Evolutionary conservation across 2,888 invertebrate genomes (phyloP), one percentile per base, ranked within the genome.

Genomic region (Coelogynopora nodosa): DNA sequence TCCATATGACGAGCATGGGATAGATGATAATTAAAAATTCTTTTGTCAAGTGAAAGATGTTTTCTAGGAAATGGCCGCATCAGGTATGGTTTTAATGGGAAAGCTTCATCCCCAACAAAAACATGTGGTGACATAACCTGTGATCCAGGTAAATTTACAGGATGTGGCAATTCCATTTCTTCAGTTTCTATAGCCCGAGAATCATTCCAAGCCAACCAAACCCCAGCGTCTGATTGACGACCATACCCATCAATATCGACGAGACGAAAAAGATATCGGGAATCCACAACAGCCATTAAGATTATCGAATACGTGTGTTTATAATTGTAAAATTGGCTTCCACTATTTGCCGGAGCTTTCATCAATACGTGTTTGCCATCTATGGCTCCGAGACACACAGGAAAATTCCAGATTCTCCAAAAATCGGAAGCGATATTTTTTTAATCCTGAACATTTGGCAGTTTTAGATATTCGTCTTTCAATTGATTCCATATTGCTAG

Each of bases 371-470:
- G 80, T n/a, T 80, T 80, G n/a, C 80, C 80, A n/a, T 23, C 80
- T 10, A 80, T n/a, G n/a, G 80, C 80, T 10, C 80, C 80, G 10
- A 80, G n/a, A 27, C 80, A 80, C 5, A 10, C n/a, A 26, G 80
- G 80, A 27, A 80, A 80, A 80, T 80, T 80, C 80, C 80, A 80
- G 10, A 80, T 80, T n/a, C n/a, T n/a, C 80, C 80, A 80, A 27
- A 80, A 80, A 27, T 80, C 80, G 26, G 13, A 18, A 67, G 13
- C 13, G n/a, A 67, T n/a, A 10, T 67, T n/a, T 67, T 67, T n/a
- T 18, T 18, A 67, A 67, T 67, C 67, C 67, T 10, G n/a, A 18
- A 18, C n/a, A 10, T 10, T 67, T 67, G 67, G 67, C n/a, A 67
- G 13, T 18, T 10, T 10, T 67, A 67, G 67, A n/a, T n/a, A n/a